Evolutionary conservation across 2,888 invertebrate genomes (phyloP), one percentile per base, ranked within the genome.

Genomic region (Stegophylla sp.): DNA sequence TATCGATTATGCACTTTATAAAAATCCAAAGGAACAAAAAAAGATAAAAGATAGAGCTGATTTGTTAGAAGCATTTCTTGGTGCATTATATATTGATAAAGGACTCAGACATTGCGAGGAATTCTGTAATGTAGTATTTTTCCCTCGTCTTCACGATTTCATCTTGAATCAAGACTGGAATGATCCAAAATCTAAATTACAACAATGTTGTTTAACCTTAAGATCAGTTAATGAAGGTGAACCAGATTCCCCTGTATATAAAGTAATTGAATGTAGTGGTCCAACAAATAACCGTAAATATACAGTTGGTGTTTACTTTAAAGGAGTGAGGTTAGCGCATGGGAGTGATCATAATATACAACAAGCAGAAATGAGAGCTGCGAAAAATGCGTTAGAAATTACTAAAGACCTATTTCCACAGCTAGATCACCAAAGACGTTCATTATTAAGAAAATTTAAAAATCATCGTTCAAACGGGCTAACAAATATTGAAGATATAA

Each of bases 81-180:
- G 99, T 0, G 94, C 99, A 1, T 87, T 99, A 66, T 99, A 94
- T 86, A 95, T 99, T 26, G 99, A 99, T 87, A 94, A 96, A 86
- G 94, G 93, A n/a, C 88, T 98, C 79, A 91, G 94, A 75, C 92
- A 91, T 85, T 98, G 98, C 86, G 91, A 93, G 84, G 91, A 91
- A 56, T 98, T 99, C 87, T 97, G 98, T 86, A 92, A 95, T 86
- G 95, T 96, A 5, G 95, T 95, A 85, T 91, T 99, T 85, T 98
- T 98, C 88, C 98, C 99, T 0, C 91, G 98, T 0, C 89, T 99
- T 53, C 95, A 95, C 88, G 92, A 96, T 87, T 99, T 99, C 87
- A 99, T 99, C 84, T 92, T 97, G 92, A 97, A 97, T 87, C 98
- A 99, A 87, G 96, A 97, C 86, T 99, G 99, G 99, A 99, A 98